Base-by-base conservation (phyloP, 2,113 vertebrate genomes). In the Vanacampus margaritifer region DNA sequence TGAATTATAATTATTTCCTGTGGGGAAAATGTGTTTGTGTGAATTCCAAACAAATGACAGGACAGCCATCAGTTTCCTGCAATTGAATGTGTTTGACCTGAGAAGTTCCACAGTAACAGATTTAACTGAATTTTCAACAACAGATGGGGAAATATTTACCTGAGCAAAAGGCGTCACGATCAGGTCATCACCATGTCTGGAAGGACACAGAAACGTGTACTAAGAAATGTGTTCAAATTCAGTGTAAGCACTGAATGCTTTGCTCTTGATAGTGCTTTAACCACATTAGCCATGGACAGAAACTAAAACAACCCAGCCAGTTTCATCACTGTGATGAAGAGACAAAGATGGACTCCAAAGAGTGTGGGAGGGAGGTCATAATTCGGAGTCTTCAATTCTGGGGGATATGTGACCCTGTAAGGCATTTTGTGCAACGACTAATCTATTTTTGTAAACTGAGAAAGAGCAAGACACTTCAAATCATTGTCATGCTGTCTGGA, bases 151-250 rank as follows among this genome's bases (percentile, higher is more conserved):
- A 59, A 73, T 58, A 61, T 53, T 89, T 87, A 92, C 92, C 92
- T 99, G 97, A 78, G 97, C 97, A 68, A 99, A 99, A 13, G 97
- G 97, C 3, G 97, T 99, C 73, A 99, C 96, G 10, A 99, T 99
- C 91, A 99, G 86, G 94, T 99, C 97, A 73, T 99, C 97, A 12
- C 96, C 97, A 9, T 99, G 96, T 90, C 97, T 99, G 79, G 1
- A 81, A 84, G 74, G 13, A 71, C 11, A 84, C 0, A 71, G 1
- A 58, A 24, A 75, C 35, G 39, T 7, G 12, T 3, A 10, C 1
- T 69, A 3, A 73, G 26, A 57, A 36, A 58, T 9, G n/a, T 43
- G 3, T 1, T 54, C 1, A 59, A 19, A 67, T 39, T 63, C 13
- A 37, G 0, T 35, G n/a, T 36, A 36, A 37, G 35, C 6, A 54